Conservation (phyloP, 2,888 invertebrate species). For the Nysson spinosus region DNA sequence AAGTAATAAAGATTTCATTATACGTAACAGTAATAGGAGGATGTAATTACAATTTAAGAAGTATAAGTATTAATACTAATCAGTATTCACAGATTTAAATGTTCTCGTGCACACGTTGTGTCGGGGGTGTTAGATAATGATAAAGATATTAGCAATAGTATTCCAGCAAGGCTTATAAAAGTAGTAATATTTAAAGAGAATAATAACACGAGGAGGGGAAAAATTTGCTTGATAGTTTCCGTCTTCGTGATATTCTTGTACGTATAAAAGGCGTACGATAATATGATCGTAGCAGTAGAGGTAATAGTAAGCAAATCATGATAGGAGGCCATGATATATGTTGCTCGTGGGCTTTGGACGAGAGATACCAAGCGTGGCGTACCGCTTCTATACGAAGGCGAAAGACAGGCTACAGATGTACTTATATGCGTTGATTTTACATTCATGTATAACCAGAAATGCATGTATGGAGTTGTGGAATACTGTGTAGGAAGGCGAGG, state of each 20-base stretch:
- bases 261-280: constrained; percentile 7
- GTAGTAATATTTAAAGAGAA: too few relatives aligned
- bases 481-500: not conserved
- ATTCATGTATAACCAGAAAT: not conserved
- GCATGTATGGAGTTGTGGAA: not conserved
- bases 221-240: too few relatives aligned
- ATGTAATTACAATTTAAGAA: too few relatives aligned
- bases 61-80: too few relatives aligned
- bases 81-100: too few relatives aligned
- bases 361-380: constrained; percentile 18
- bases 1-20: too few relatives aligned
- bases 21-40: too few relatives aligned
- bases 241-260: constrained; percentile 12
- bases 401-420: not conserved
- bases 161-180: too few relatives aligned
- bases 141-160: too few relatives aligned
- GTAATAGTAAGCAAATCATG: constrained; percentile 31
- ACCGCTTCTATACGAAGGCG: not conserved
- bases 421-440: constrained; percentile 7
- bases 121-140: too few relatives aligned
- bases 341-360: constrained; percentile 40
- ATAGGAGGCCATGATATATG: constrained; percentile 49
- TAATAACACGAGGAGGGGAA: too few relatives aligned
- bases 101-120: too few relatives aligned
- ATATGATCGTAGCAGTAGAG: not conserved